phyloP scores from a whole-genome alignment of 2,888 invertebrate species.

The Acleris cristana region DNA sequence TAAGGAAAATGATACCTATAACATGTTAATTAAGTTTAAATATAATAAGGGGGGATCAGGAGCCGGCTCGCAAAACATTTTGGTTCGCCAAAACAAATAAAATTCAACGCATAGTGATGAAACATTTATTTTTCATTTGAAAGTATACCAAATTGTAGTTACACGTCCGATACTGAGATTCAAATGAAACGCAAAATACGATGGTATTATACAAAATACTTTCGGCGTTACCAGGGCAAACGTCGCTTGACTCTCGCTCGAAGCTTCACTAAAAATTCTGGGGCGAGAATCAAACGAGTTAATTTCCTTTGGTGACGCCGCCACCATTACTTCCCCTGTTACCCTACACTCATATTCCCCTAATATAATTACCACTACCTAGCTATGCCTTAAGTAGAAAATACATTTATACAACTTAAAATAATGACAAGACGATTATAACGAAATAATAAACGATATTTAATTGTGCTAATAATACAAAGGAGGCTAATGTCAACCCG shows the following conservation, averaged over 20 bases:
- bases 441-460: constrained; percentile 72
- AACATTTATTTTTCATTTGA: constrained; percentile 84
- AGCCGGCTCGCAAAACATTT: background rate
- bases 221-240: constrained; percentile 25
- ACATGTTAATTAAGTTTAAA: too few relatives aligned
- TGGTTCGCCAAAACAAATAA: constrained; percentile 45
- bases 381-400: constrained; percentile 80
- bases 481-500: constrained; percentile 55
- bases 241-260: constrained; percentile 24
- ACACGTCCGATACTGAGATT: constrained; percentile 81
- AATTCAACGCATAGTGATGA: constrained; percentile 67
- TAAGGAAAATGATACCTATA: too few relatives aligned
- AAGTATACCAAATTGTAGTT: constrained; percentile 82
- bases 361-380: constrained; percentile 80
- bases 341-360: constrained; percentile 72
- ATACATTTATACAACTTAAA: constrained; percentile 83
- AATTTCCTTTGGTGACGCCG: constrained; percentile 20
- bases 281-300: constrained; percentile 43
- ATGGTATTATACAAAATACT: constrained; percentile 75
- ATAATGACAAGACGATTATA: constrained; percentile 82
- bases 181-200: constrained; percentile 80
- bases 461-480: constrained; percentile 79
- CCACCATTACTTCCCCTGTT: constrained; percentile 45
- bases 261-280: background rate
- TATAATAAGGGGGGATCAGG: too few relatives aligned